Evolutionary conservation across 2,888 invertebrate genomes (phyloP).

Genomic region (Cremastinae sp.): DNA sequence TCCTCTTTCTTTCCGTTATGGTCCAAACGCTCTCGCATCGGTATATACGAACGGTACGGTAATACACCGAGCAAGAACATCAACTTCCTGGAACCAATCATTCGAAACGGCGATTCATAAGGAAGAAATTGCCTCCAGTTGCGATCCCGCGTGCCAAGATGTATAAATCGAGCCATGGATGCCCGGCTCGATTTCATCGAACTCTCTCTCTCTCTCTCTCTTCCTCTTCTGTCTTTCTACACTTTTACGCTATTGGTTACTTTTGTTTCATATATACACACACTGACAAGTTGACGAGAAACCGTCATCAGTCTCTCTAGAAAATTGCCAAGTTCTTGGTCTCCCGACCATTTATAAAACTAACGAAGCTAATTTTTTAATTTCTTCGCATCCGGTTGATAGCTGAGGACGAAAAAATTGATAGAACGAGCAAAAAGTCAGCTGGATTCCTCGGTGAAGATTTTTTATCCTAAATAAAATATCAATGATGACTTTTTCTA

Average conservation of each 20-base stretch:
- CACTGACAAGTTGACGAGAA: conserved; percentile 32
- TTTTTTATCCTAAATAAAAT: background rate
- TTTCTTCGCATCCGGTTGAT: background rate
- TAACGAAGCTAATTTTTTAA: conserved; percentile 37
- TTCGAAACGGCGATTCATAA: conserved; percentile 72
- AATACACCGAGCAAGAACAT: conserved; percentile 64
- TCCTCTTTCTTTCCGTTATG: conserved; percentile 63
- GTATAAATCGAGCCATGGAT: conserved; percentile 32
- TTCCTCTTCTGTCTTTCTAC: conserved; percentile 4
- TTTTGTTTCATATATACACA: conserved; percentile 13
- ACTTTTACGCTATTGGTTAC: conserved; percentile 47
- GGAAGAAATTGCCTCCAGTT: conserved; percentile 65
- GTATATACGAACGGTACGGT: conserved; percentile 63
- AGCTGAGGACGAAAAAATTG: background rate
- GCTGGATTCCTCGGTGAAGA: background rate
- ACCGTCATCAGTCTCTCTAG: conserved; percentile 21
- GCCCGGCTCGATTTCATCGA: conserved; percentile 60
- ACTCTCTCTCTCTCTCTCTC: conserved; percentile 24
- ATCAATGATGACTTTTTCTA: no score
- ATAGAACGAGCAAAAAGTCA: no score
- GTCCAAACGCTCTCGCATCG: conserved; percentile 67
- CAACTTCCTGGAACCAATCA: conserved; percentile 73
- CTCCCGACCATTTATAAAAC: conserved; percentile 41
- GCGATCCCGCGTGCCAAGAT: conserved; percentile 42
- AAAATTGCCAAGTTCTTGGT: conserved; percentile 35